phyloP scores from a whole-genome alignment of 2,113 vertebrate genomes.

The Cyprinodon brontotheroides region DNA sequence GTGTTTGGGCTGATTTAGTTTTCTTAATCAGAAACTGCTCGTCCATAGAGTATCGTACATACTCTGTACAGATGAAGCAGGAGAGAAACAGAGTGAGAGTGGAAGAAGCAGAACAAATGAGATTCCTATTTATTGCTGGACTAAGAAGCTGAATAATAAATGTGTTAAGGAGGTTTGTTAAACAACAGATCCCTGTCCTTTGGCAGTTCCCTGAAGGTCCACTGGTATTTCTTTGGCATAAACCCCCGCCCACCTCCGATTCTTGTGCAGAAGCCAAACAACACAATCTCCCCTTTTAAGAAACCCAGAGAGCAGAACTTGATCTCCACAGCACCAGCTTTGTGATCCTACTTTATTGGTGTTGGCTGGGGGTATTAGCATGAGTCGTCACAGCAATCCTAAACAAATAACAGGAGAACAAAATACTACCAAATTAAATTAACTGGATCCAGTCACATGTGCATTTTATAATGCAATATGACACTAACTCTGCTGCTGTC shows the following conservation, averaged over 20 bases:
- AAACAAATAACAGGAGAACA: conserved; percentile 5
- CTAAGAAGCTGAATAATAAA: conserved; percentile 57
- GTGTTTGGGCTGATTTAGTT: conserved; percentile 54
- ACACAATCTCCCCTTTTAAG: conserved; percentile 37
- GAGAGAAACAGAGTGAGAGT: conserved; percentile 10
- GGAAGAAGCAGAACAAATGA: conserved; percentile 51
- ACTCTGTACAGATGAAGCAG: conserved; percentile 29
- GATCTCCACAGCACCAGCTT: conserved; percentile 28
- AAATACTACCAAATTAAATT: background rate
- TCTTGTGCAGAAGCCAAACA: conserved; percentile 50
- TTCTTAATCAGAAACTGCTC: conserved; percentile 61
- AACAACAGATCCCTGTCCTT: conserved; percentile 26
- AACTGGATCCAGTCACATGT: background rate
- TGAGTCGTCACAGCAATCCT: background rate
- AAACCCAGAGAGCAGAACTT: conserved; percentile 44
- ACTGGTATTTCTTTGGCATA: conserved; percentile 57
- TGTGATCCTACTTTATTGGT: conserved; percentile 20
- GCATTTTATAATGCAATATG: background rate
- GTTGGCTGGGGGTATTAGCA: conserved; percentile 6
- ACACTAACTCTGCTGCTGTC: background rate
- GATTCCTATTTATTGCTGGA: conserved; percentile 55
- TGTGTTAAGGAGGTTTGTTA: conserved; percentile 37
- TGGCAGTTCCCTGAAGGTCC: conserved; percentile 45
- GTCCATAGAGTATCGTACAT: conserved; percentile 31
- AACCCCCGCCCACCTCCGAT: conserved; percentile 29